phyloP scores from a whole-genome alignment of 2,113 vertebrate genomes.

The Tympanuchus pallidicinctus region DNA sequence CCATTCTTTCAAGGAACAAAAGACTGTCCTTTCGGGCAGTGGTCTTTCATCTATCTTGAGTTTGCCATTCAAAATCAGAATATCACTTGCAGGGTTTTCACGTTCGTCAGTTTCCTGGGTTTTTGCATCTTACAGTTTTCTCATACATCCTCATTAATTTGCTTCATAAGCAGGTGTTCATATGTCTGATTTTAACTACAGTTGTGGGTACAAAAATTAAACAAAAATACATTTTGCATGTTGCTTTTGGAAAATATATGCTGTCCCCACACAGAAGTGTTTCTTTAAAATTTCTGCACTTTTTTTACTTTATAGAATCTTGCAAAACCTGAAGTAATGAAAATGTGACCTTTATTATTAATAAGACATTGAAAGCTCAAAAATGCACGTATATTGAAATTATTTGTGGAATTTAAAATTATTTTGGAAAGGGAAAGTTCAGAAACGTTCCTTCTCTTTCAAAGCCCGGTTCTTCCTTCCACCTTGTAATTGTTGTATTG shows the following conservation, averaged over 20 bases:
- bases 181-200: not conserved
- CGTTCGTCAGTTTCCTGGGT: constrained; percentile 7
- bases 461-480: not conserved
- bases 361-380: not conserved
- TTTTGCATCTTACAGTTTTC: constrained; percentile 14
- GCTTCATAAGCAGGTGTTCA: not conserved
- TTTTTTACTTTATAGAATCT: not conserved
- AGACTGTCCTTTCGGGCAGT: constrained; percentile 36
- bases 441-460: not conserved
- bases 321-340: not conserved
- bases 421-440: not conserved
- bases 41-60: constrained; percentile 46
- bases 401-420: not conserved
- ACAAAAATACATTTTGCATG: not conserved
- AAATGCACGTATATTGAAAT: not conserved
- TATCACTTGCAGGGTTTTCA: not conserved
- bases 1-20: constrained; percentile 63
- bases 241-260: not conserved
- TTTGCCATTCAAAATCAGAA: constrained; percentile 31
- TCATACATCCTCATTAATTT: not conserved
- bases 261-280: not conserved
- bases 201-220: not conserved
- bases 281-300: not conserved
- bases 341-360: not conserved
- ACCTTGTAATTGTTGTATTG: not conserved